A percentile compares a stretch with the other conserved stretches of the same genome.
Evolutionary conservation across 2,888 invertebrate genomes (phyloP).

Genomic region (Molanna angustata): DNA sequence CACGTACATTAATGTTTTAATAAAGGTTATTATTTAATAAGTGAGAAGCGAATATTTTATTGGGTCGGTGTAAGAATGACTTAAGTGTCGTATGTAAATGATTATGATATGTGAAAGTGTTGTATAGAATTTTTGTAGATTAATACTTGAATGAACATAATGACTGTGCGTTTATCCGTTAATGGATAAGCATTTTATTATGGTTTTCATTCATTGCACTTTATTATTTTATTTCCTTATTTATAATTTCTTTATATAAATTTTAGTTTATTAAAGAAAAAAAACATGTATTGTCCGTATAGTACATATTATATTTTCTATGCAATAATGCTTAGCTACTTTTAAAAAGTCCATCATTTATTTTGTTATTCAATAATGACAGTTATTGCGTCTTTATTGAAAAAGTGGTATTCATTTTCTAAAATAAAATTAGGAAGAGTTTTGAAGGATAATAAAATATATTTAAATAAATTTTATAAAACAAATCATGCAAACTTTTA

Average conservation of each 20-base stretch:
- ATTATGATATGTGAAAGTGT: slow-evolving; percentile 33
- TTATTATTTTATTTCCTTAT: slow-evolving; percentile 16
- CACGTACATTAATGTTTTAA: background rate
- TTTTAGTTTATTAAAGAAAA: slow-evolving; percentile 16
- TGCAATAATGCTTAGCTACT: slow-evolving; percentile 20
- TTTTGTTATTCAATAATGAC: slow-evolving; percentile 17
- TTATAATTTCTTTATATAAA: slow-evolving; percentile 17
- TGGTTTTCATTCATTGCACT: slow-evolving; percentile 9
- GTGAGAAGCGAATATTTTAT: slow-evolving; percentile 1
- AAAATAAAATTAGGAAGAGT: no score
- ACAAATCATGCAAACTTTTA: no score
- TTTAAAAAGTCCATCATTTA: slow-evolving; percentile 16
- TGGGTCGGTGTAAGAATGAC: slow-evolving; percentile 19
- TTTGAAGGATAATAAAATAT: no score
- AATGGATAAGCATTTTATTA: background rate
- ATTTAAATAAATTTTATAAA: no score
- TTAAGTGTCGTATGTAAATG: slow-evolving; percentile 30
- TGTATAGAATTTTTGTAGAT: slow-evolving; percentile 30
- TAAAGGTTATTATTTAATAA: background rate
- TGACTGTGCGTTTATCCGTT: slow-evolving; percentile 7
- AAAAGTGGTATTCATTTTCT: no score
- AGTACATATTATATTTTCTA: slow-evolving; percentile 22
- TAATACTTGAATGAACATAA: slow-evolving; percentile 13
- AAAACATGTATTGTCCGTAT: slow-evolving; percentile 17
- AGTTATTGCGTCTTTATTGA: slow-evolving; percentile 8